These are phyloP conservation scores for Apeira syringaria DNA, from an alignment of 2,888 invertebrate species.

Conservation along the genomic window DNA sequence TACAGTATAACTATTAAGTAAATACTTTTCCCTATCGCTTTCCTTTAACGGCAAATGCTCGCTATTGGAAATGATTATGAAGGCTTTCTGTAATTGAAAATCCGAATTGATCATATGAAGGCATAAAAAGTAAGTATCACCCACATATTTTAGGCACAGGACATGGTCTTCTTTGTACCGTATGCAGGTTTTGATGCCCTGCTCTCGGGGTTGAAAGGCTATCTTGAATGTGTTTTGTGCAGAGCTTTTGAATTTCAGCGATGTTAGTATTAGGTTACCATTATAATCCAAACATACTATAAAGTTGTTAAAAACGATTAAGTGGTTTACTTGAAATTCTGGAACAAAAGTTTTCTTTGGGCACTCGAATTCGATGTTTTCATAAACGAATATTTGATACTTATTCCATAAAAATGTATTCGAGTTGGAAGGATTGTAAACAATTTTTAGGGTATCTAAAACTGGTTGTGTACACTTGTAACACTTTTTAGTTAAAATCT, in stretches of 20 bases:
- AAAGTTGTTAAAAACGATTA: conserved; percentile 50
- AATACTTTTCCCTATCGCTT: conserved; percentile 32
- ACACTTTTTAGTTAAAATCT: conserved; percentile 37
- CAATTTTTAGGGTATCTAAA: conserved; percentile 50
- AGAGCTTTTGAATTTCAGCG: conserved; percentile 56
- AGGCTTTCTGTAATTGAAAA: conserved; percentile 43
- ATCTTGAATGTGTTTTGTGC: conserved; percentile 49
- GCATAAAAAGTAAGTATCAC: conserved; percentile 41
- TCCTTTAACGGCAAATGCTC: conserved; percentile 32
- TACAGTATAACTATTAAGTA: conserved; percentile 35
- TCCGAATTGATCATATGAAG: conserved; percentile 49
- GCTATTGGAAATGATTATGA: conserved; percentile 25
- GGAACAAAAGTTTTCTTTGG: conserved; percentile 44
- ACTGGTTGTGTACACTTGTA: conserved; percentile 46
- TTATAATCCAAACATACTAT: conserved; percentile 55
- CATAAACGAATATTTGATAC: conserved; percentile 66
- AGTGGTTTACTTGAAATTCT: conserved; percentile 49
- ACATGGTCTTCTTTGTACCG: conserved; percentile 36
- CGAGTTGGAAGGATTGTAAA: conserved; percentile 42
- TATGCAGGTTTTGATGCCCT: conserved; percentile 37
- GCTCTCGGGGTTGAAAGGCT: conserved; percentile 44
- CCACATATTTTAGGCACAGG: conserved; percentile 50
- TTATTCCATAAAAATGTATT: conserved; percentile 63
- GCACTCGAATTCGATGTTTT: conserved; percentile 46
- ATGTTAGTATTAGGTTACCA: conserved; percentile 51